Percentiles rank a stretch among this genome's conserved stretches.
Evolutionary conservation across 2,888 invertebrate species (phyloP).

Genomic region (Pasiphila rectangulata): DNA sequence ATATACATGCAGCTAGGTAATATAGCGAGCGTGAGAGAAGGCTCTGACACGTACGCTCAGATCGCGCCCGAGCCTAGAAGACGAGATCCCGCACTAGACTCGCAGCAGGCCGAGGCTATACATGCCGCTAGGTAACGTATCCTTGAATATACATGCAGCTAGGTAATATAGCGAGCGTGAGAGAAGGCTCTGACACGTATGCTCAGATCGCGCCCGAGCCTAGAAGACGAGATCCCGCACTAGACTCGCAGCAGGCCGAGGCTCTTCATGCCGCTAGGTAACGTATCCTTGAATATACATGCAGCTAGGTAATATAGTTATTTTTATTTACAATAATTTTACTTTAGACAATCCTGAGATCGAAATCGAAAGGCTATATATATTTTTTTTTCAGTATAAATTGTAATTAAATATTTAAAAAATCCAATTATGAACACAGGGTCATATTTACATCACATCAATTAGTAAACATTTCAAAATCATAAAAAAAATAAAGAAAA

Average conservation of each 20-base stretch:
- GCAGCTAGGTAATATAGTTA: constrained; percentile 29
- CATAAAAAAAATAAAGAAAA: too few relatives aligned
- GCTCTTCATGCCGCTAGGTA: constrained; percentile 48
- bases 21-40: too few relatives aligned
- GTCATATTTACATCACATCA: too few relatives aligned
- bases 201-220: constrained; percentile 86
- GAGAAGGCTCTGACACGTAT: constrained; percentile 94
- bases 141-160: constrained; percentile 41
- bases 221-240: constrained; percentile 39
- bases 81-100: constrained; percentile 38
- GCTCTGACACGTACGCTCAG: constrained; percentile 93
- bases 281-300: constrained; percentile 38
- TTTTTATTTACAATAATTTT: too few relatives aligned
- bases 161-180: neutral
- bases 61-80: constrained; percentile 79
- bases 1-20: too few relatives aligned
- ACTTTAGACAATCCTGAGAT: too few relatives aligned
- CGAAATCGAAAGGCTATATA: too few relatives aligned
- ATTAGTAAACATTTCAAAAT: too few relatives aligned
- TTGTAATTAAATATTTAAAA: too few relatives aligned
- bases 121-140: constrained; percentile 48
- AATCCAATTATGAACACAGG: too few relatives aligned
- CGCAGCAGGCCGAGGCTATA: constrained; percentile 37
- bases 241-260: constrained; percentile 39
- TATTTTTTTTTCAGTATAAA: too few relatives aligned